Base-by-base conservation (phyloP, 2,113 vertebrate genomes). In the Nannobrachium achirus region DNA sequence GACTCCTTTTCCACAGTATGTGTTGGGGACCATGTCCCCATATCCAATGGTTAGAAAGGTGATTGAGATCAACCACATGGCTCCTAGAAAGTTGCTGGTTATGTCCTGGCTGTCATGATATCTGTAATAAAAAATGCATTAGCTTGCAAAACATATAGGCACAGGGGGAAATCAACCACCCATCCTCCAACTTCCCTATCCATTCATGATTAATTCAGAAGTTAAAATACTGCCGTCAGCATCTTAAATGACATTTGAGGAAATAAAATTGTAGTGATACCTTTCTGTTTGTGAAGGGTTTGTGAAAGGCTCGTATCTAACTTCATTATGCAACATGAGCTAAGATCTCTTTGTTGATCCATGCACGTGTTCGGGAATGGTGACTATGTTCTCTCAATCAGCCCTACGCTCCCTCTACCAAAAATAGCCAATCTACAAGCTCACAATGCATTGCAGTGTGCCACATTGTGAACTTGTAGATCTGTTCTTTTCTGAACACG, bases 11-110 rank as follows among this genome's bases (percentile, higher is more conserved):
- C 98, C 98, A 92, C 98, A 99, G 92, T 99, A 99, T 18, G 98
- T 99, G 89, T 99, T 95, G 64, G 98, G 98, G 88, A 99, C 98
- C 96, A 99, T 99, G 86, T 99, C 98, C 69, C 98, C 98, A 75
- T 99, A 99, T 76, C 98, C 98, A 87, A 99, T 99, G 69, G 98
- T 99, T 71, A 99, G 94, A 93, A 99, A 99, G 67, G 98, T 99
- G 93, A 99, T 99, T 84, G 98, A 99, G 92, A 99, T 99, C 92
- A 99, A 95, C 98, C 98, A 99, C 98, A 99, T 99, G 77, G 98
- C 98, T 92, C 98, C 97, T 73, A 99, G 95, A 73, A 99, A 99
- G 88, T 98, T 99, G 94, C 97, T 99, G 84, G 96, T 99, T 83
- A 98, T 95, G 89, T 99, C 97, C 81, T 96, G 95, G 84, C 94